phyloP scores from a whole-genome alignment of 1,140 invertebrate genomes.

The Dryas iulia region DNA sequence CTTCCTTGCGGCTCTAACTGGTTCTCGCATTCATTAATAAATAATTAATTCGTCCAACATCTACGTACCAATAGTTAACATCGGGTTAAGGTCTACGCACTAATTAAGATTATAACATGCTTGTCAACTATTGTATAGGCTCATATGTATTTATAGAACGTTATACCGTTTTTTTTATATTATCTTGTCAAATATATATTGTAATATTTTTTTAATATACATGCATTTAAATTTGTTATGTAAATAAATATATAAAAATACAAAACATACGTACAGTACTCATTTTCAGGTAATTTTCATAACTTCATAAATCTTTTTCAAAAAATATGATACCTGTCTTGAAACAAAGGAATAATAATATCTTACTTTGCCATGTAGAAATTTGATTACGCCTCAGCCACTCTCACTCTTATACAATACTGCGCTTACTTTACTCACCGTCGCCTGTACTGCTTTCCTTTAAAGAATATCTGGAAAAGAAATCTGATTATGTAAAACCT shows the following conservation, averaged over 20 bases:
- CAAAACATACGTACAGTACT: too few relatives aligned
- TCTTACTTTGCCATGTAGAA: neutral
- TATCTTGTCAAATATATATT: neutral
- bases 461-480: too few relatives aligned
- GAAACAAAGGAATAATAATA: neutral
- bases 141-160: neutral
- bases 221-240: too few relatives aligned
- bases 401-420: neutral
- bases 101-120: conserved; percentile 6
- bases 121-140: neutral
- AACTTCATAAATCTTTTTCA: too few relatives aligned
- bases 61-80: conserved; percentile 12
- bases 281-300: too few relatives aligned
- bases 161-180: neutral
- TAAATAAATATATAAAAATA: too few relatives aligned
- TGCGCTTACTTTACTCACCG: neutral
- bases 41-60: conserved; percentile 14
- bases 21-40: conserved; percentile 4
- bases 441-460: neutral
- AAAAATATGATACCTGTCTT: neutral
- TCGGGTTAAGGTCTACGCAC: conserved; percentile 12
- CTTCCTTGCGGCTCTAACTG: neutral
- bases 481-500: too few relatives aligned
- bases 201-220: too few relatives aligned
- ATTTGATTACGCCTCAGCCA: neutral